Percentiles rank a stretch among this genome's conserved stretches.
Evolutionary conservation across 2,888 invertebrate species (phyloP).

Genomic region (Linnaemya tessellans): DNA sequence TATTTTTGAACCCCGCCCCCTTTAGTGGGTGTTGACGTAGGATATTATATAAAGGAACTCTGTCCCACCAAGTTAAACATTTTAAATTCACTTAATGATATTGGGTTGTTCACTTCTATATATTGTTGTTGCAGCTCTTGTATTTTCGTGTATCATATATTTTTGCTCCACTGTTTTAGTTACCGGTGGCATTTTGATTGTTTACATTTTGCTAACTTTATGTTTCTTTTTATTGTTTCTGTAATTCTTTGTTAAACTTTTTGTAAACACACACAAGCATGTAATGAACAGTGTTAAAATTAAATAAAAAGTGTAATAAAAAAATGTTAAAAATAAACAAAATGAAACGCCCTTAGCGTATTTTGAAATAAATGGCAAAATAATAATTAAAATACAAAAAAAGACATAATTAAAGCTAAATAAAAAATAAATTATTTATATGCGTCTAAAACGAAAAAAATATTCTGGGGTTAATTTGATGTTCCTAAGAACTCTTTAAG

Average conservation of each 20-base stretch:
- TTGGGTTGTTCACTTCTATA: too few species aligned
- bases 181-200: constrained; percentile 78
- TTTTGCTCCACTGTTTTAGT: constrained; percentile 52
- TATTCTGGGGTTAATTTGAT: background rate
- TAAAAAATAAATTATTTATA: constrained; percentile 38
- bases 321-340: constrained; percentile 51
- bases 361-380: constrained; percentile 19
- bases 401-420: constrained; percentile 43
- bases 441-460: background rate
- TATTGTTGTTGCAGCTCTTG: constrained; percentile 45
- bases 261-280: constrained; percentile 19
- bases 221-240: constrained; percentile 38
- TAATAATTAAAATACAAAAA: constrained; percentile 24
- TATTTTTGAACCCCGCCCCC: too few species aligned
- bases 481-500: too few species aligned
- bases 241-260: constrained; percentile 25
- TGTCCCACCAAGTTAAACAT: too few species aligned
- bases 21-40: too few species aligned
- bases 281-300: constrained; percentile 38
- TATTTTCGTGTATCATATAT: constrained; percentile 26
- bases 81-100: too few species aligned
- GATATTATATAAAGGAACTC: too few species aligned
- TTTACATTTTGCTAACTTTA: constrained; percentile 81
- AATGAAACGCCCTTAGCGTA: constrained; percentile 39
- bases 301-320: constrained; percentile 61